Percentiles rank a stretch among this genome's conserved stretches.
Conservation (phyloP, 2,797 vertebrate genomes). For the Hirundo rustica region DNA sequence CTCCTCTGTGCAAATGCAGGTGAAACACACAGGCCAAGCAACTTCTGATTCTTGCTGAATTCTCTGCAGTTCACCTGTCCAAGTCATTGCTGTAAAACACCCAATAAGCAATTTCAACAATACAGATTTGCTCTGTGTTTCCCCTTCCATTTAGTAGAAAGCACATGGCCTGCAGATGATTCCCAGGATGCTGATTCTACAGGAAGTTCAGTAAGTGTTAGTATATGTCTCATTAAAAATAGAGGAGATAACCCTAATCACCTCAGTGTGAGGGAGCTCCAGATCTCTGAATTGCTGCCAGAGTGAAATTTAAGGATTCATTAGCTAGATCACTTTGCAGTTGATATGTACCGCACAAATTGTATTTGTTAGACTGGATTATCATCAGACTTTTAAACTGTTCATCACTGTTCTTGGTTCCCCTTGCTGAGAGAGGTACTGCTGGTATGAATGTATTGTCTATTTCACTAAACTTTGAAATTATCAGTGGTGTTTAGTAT, state of each 20-base stretch:
- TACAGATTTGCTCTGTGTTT: background rate
- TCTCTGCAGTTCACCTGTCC: background rate
- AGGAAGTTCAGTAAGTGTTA: background rate
- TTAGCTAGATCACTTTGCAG: background rate
- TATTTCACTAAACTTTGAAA: background rate
- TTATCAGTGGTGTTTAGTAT: background rate
- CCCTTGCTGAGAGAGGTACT: background rate
- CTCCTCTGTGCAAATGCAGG: background rate
- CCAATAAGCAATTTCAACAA: background rate
- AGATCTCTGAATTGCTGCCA: conserved; percentile 8
- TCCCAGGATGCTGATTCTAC: background rate
- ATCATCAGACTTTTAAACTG: background rate
- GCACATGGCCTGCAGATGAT: background rate
- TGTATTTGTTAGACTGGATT: background rate
- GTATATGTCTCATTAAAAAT: conserved; percentile 20
- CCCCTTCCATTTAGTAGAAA: background rate
- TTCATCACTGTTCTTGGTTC: background rate
- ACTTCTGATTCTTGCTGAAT: background rate
- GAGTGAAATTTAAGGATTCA: background rate
- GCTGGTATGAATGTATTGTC: background rate
- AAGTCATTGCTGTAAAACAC: background rate
- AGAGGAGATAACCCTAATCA: background rate
- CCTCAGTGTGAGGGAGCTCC: background rate
- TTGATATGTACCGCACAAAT: background rate
- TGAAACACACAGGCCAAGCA: background rate